A percentile compares a stretch with the other conserved stretches of the same genome.
Evolutionary conservation across 2,888 invertebrate species (phyloP).

Genomic region (Drosophila nr. medialis): DNA sequence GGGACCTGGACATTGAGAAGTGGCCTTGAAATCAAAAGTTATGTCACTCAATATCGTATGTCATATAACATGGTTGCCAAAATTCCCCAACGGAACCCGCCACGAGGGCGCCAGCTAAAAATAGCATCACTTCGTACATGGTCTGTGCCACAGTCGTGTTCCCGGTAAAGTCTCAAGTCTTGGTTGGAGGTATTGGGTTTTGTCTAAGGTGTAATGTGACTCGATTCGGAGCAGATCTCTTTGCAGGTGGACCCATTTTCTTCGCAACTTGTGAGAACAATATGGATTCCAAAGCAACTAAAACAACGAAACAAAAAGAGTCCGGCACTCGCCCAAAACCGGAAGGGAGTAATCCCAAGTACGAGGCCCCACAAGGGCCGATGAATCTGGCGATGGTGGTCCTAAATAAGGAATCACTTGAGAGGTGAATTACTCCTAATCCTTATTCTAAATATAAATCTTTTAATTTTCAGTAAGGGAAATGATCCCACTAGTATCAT

Average conservation of each 20-base stretch:
- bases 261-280: neutral
- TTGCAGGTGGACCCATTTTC: too few species aligned
- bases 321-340: neutral
- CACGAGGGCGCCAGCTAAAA: neutral
- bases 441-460: too few species aligned
- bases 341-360: too few species aligned
- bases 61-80: neutral
- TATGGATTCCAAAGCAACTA: neutral
- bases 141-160: neutral
- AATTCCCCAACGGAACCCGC: neutral
- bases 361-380: too few species aligned
- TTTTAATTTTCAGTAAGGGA: too few species aligned
- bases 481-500: too few species aligned
- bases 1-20: neutral
- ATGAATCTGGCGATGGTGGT: too few species aligned
- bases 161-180: neutral
- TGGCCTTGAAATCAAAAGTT: neutral
- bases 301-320: neutral
- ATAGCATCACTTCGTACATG: neutral
- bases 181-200: neutral
- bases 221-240: too few species aligned
- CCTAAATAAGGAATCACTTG: too few species aligned
- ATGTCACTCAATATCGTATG: constrained; percentile 7
- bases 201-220: too few species aligned
- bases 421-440: too few species aligned